These are phyloP conservation scores for Drosophila kanekoi DNA, from an alignment of 2,888 invertebrate species.

Conservation along the genomic window DNA sequence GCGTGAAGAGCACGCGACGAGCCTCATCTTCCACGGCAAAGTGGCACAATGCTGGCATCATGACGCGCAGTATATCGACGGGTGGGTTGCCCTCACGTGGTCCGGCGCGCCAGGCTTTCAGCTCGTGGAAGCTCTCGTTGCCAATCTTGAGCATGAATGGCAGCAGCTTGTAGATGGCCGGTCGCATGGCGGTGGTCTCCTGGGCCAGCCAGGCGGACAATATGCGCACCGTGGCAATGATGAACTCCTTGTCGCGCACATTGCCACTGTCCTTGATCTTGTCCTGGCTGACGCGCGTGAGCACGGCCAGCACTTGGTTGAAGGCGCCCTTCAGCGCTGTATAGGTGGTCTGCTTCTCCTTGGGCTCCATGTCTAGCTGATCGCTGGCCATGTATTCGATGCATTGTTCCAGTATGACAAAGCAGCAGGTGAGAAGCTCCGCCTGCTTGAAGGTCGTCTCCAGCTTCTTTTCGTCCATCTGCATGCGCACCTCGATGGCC, in stretches of 20 bases:
- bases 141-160: conserved; percentile 93
- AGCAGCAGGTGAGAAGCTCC: conserved; percentile 93
- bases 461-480: conserved; percentile 93
- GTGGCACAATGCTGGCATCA: conserved; percentile 96
- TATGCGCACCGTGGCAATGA: conserved; percentile 94
- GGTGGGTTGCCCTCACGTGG: conserved; percentile 87
- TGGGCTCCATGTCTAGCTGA: conserved; percentile 93
- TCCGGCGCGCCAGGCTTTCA: conserved; percentile 89
- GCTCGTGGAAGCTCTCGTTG: conserved; percentile 93
- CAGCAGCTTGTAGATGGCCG: conserved; percentile 92
- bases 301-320: conserved; percentile 91
- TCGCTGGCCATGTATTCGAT: conserved; percentile 92
- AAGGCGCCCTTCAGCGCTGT: conserved; percentile 95
- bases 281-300: conserved; percentile 90
- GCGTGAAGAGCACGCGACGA: conserved; percentile 91
- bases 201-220: conserved; percentile 96
- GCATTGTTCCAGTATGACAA: conserved; percentile 92
- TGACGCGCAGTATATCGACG: conserved; percentile 91
- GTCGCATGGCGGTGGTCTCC: conserved; percentile 94
- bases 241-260: conserved; percentile 90
- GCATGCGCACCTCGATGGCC: conserved; percentile 97
- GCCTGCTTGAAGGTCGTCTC: conserved; percentile 91
- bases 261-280: conserved; percentile 90
- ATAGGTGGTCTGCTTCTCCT: conserved; percentile 95
- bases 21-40: conserved; percentile 96